phyloP scores from a whole-genome alignment of 2,888 invertebrate species.

The Antitype chi region DNA sequence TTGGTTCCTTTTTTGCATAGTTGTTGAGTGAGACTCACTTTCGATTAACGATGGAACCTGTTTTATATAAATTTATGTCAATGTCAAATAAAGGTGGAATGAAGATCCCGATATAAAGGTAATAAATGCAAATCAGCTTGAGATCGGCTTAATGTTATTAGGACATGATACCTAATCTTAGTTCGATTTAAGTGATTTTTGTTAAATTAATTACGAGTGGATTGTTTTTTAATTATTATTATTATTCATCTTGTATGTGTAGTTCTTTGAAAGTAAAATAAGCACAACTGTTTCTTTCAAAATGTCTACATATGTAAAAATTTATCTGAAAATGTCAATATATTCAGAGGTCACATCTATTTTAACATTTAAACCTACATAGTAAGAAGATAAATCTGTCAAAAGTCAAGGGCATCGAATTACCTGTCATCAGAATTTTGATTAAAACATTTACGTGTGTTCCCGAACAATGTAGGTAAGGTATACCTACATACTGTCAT shows the following conservation, averaged over 20 bases:
- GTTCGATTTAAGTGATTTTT: slow-evolving; percentile 14
- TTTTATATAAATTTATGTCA: slow-evolving; percentile 84
- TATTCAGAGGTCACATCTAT: slow-evolving; percentile 78
- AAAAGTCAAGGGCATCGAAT: slow-evolving; percentile 77
- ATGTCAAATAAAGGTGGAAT: slow-evolving; percentile 83
- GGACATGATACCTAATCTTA: slow-evolving; percentile 6
- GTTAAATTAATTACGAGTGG: background rate
- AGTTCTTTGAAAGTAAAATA: slow-evolving; percentile 45
- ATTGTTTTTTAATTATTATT: background rate
- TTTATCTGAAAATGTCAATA: slow-evolving; percentile 77
- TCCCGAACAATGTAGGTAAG: background rate
- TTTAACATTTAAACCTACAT: slow-evolving; percentile 69
- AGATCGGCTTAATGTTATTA: slow-evolving; percentile 48
- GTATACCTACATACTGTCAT: background rate
- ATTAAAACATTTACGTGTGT: slow-evolving; percentile 24
- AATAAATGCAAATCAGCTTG: slow-evolving; percentile 55
- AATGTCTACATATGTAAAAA: slow-evolving; percentile 70
- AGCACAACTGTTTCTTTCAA: slow-evolving; percentile 69
- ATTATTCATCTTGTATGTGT: slow-evolving; percentile 6
- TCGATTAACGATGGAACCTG: slow-evolving; percentile 81
- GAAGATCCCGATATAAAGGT: slow-evolving; percentile 70
- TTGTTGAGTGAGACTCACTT: slow-evolving; percentile 77
- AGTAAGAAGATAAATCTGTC: slow-evolving; percentile 70
- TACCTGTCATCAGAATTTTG: slow-evolving; percentile 59
- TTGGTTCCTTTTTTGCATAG: slow-evolving; percentile 72